These are phyloP conservation scores for Heliothis virescens DNA, from an alignment of 1,140 invertebrate genomes.

Conservation along the genomic window DNA sequence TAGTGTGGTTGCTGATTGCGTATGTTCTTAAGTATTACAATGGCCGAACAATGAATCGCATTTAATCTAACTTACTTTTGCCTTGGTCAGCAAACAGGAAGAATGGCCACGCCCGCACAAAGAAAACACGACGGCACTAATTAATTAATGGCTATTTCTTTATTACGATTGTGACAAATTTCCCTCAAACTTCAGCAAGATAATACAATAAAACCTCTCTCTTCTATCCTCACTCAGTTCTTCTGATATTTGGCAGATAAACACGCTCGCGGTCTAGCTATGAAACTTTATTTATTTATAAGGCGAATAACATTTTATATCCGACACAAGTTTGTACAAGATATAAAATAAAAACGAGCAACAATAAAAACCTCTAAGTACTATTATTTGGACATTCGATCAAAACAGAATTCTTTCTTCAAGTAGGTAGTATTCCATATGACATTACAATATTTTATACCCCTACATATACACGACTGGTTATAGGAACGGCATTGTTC, in stretches of 20 bases:
- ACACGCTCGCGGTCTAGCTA: slow-evolving; percentile 4
- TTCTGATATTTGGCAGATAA: slow-evolving; percentile 11
- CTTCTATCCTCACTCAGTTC: slow-evolving; percentile 15
- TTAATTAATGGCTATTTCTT: slow-evolving; percentile 80
- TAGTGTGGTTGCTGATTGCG: slow-evolving; percentile 61
- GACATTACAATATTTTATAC: background rate
- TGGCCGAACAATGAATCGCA: slow-evolving; percentile 76
- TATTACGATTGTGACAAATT: slow-evolving; percentile 70
- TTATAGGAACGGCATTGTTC: slow-evolving; percentile 10
- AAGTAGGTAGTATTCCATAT: background rate
- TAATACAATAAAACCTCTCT: slow-evolving; percentile 21
- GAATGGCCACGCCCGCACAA: slow-evolving; percentile 74
- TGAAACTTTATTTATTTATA: slow-evolving; percentile 8
- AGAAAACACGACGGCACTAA: slow-evolving; percentile 75
- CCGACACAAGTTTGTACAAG: background rate
- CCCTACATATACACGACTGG: background rate
- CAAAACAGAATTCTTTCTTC: background rate
- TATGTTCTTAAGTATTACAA: slow-evolving; percentile 74
- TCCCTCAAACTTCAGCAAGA: slow-evolving; percentile 41
- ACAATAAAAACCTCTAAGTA: background rate
- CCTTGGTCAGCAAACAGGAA: slow-evolving; percentile 73
- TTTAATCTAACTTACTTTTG: slow-evolving; percentile 84
- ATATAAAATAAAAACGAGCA: slow-evolving; percentile 9
- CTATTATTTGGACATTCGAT: background rate
- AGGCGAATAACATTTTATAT: background rate